Percentiles rank a stretch among this genome's conserved stretches.
These are phyloP conservation scores for Heliconius sara DNA, from an alignment of 2,888 invertebrate genomes.

Conservation along the genomic window DNA sequence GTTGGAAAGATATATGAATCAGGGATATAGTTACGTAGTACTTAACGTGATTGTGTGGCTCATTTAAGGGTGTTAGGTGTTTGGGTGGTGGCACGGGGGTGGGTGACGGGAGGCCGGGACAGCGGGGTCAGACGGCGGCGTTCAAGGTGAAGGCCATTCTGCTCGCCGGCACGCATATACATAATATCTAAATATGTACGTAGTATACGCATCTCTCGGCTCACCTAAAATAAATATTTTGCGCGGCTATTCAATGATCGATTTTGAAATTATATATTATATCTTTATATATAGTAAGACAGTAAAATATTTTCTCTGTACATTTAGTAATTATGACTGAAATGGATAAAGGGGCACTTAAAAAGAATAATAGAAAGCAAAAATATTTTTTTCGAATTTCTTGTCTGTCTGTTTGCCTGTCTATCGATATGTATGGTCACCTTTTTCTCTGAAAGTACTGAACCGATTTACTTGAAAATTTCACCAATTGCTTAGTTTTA, in stretches of 20 bases:
- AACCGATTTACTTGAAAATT: too few species aligned
- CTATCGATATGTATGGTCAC: too few species aligned
- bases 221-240: conserved; percentile 11
- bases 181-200: conserved; percentile 52
- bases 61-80: conserved; percentile 57
- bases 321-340: too few species aligned
- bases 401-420: too few species aligned
- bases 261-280: not conserved
- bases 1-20: not conserved
- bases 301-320: too few species aligned
- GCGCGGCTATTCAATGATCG: not conserved
- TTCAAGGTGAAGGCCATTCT: conserved; percentile 81
- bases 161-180: conserved; percentile 52
- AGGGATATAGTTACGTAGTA: conserved; percentile 43
- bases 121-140: conserved; percentile 73
- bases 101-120: conserved; percentile 55
- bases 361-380: too few species aligned
- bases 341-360: too few species aligned
- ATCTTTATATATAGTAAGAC: too few species aligned
- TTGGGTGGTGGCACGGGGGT: conserved; percentile 49
- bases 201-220: conserved; percentile 18
- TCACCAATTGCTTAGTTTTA: too few species aligned
- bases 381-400: too few species aligned
- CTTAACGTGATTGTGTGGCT: conserved; percentile 67
- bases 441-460: too few species aligned